Conservation (phyloP, 2,113 vertebrate species). For the Chamaetylas fuelleborni region DNA sequence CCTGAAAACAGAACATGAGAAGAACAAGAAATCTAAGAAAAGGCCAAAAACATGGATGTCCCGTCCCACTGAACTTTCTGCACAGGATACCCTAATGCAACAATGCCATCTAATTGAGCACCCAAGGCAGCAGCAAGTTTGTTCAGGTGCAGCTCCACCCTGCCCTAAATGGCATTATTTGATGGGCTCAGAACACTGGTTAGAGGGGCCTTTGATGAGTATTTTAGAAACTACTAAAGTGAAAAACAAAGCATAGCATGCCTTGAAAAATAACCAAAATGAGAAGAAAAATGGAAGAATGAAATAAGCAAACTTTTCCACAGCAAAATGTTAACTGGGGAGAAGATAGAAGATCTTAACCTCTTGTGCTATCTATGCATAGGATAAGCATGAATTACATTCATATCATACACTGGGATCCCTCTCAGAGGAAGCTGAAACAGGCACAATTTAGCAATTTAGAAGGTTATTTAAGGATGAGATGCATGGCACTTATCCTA, state of each 20-base stretch:
- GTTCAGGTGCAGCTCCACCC: neutral
- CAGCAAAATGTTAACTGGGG: neutral
- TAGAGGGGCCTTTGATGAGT: neutral
- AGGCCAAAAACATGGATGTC: neutral
- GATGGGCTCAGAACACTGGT: neutral
- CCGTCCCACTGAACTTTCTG: neutral
- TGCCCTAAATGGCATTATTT: neutral
- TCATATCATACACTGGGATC: neutral
- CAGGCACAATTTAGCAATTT: neutral
- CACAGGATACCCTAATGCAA: neutral
- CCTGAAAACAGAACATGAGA: neutral
- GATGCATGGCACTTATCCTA: neutral
- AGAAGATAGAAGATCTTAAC: neutral
- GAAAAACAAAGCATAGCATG: neutral
- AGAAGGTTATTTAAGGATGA: neutral
- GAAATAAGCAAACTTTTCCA: neutral
- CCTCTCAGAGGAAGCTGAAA: neutral
- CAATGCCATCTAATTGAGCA: neutral
- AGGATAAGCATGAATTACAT: neutral
- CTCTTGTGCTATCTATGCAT: neutral
- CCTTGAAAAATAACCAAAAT: neutral
- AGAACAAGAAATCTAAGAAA: neutral
- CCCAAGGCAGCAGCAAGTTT: neutral
- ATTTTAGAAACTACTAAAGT: neutral
- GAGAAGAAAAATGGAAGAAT: neutral